Base-by-base conservation (phyloP, 1,140 invertebrate genomes). In the Stenopsyche tienmushanensis region DNA sequence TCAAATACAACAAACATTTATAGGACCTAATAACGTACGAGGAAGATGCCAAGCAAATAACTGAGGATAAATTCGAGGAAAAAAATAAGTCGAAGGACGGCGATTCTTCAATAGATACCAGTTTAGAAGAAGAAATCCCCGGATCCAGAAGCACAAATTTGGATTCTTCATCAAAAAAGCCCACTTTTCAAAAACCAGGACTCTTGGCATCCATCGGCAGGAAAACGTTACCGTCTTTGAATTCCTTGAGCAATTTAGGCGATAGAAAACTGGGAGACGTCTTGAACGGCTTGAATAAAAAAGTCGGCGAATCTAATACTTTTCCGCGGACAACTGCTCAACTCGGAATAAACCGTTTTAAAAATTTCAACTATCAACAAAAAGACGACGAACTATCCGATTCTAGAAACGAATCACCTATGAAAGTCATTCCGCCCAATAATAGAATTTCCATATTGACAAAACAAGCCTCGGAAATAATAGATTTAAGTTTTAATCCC, bases 401-500 rank as follows among this genome's bases (percentile, higher is more conserved):
- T 7, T 13, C 69, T 3, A 73, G 63, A 42, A 72, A 24, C 17
- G 66, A 69, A 2, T 23, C 7, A 53, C 8, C 70, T 68, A 44
- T 79, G 70, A 66, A 75, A 75, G 70, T 73, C 72, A 64, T 73
- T 74, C 23, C 75, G 74, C 67, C 58, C 3, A 70, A 70, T 15
- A 71, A 72, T 15, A 45, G 34, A 71, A 26, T 29, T 1, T 13
- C 53, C 17, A 64, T 69, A 72, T 69, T 77, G 21, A 77, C 76
- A 41, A 79, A 79, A 73, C 73, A 79, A 64, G 75, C 74, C 52
- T 78, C 75, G 0, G 84, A 86, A 64, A 83, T 85, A 18, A 83
- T 86, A 55, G 84, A 83, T 67, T 71, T 86, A n/a, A 84, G 81
- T 63, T 78, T 72, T 0, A 74, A 47, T 71, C 73, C 0, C 71